phyloP scores from a whole-genome alignment of 1,140 invertebrate species.

The Thaumatotibia leucotreta region DNA sequence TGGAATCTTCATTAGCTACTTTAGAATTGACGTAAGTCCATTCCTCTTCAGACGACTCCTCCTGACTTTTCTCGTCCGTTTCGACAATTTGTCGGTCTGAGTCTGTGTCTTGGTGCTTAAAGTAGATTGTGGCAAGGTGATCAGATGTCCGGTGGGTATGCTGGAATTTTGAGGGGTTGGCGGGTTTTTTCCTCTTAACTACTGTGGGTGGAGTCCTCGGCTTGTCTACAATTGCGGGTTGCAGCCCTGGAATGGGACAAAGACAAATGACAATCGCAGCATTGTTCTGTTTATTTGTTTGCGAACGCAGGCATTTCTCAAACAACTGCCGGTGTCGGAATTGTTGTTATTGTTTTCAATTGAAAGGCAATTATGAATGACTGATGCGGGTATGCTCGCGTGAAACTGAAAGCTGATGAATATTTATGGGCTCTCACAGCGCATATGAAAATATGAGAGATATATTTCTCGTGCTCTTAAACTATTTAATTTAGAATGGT shows the following conservation, averaged over 20 bases:
- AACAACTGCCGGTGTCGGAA: constrained; percentile 21
- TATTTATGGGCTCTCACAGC: constrained; percentile 12
- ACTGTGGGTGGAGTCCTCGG: constrained; percentile 66
- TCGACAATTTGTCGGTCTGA: constrained; percentile 79
- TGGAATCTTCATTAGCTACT: constrained; percentile 67
- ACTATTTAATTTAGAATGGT: background rate
- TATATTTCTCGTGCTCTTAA: background rate
- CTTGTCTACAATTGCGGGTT: constrained; percentile 33
- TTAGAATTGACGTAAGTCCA: constrained; percentile 81
- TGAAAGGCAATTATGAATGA: constrained; percentile 26
- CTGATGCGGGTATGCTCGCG: constrained; percentile 22
- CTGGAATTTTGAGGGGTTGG: constrained; percentile 78
- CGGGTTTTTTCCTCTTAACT: constrained; percentile 70
- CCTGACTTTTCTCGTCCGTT: constrained; percentile 72
- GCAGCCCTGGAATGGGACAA: background rate
- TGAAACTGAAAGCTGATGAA: constrained; percentile 37
- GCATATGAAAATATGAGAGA: background rate
- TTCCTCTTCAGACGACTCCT: constrained; percentile 84
- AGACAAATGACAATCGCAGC: background rate
- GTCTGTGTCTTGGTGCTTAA: constrained; percentile 89
- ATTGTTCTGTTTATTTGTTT: constrained; percentile 33
- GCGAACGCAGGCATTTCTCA: background rate
- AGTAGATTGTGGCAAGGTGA: constrained; percentile 89
- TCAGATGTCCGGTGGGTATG: constrained; percentile 85
- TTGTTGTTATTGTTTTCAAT: constrained; percentile 39